These are phyloP conservation scores for Tricholaema leucomelas DNA, from an alignment of 2,113 vertebrate species.

Conservation along the genomic window DNA sequence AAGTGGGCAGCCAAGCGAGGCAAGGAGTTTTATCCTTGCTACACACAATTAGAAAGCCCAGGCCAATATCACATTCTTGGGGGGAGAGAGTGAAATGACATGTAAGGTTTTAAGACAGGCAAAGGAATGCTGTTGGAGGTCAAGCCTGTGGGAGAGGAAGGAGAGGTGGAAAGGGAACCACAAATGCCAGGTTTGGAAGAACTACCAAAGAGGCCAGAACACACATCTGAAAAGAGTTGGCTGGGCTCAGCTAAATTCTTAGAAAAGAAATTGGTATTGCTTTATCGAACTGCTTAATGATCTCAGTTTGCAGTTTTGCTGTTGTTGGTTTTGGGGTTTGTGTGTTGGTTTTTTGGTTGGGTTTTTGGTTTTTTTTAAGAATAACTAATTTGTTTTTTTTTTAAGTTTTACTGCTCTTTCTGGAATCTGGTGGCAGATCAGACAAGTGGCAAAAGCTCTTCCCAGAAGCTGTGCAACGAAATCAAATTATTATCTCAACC, in stretches of 20 bases:
- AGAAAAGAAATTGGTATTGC: background rate
- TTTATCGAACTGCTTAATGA: conserved; percentile 7
- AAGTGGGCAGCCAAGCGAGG: conserved; percentile 61
- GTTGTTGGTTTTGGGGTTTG: background rate
- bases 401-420: background rate
- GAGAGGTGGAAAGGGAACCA: conserved; percentile 15
- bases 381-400: background rate
- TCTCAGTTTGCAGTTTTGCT: background rate
- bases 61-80: conserved; percentile 60
- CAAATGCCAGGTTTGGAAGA: conserved; percentile 45
- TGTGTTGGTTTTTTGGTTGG: too few species aligned
- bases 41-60: conserved; percentile 61
- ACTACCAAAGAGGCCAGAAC: background rate
- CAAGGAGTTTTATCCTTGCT: conserved; percentile 63
- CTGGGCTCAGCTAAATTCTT: background rate
- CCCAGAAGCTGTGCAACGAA: background rate
- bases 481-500: background rate
- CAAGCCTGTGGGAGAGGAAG: conserved; percentile 43
- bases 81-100: conserved; percentile 21
- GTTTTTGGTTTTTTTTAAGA: background rate
- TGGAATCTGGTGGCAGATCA: background rate
- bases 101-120: conserved; percentile 53
- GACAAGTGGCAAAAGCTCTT: background rate
- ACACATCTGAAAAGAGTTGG: background rate
- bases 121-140: conserved; percentile 61